Evolutionary conservation across 2,797 vertebrate genomes (phyloP).

Genomic region (Epinephelus coioides): DNA sequence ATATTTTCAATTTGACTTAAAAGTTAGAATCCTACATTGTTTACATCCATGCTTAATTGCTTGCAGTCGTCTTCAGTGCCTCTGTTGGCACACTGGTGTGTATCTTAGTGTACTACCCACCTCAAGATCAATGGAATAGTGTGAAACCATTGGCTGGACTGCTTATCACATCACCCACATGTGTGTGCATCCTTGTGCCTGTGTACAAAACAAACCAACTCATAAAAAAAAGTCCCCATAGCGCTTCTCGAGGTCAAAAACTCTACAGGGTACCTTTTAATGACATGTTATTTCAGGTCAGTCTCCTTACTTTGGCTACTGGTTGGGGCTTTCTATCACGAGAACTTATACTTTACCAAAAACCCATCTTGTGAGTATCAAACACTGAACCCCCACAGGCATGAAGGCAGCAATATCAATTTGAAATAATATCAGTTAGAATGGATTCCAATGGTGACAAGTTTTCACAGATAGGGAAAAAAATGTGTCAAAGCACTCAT

Average conservation of each 20-base stretch:
- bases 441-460: not conserved
- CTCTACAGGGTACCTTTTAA: conserved; percentile 1
- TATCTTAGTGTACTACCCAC: not conserved
- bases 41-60: not conserved
- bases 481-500: conserved; percentile 15
- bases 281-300: conserved; percentile 3
- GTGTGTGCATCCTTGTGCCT: not conserved
- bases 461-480: not conserved
- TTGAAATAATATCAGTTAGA: not conserved
- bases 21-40: not conserved
- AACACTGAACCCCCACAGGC: not conserved
- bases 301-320: not conserved
- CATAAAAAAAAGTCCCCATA: not conserved
- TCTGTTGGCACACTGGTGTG: conserved; percentile 10
- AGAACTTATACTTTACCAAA: not conserved
- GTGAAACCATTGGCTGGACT: not conserved
- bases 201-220: not conserved
- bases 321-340: not conserved
- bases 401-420: conserved; percentile 1
- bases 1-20: not conserved
- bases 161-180: not conserved
- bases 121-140: conserved; percentile 6
- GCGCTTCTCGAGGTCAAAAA: not conserved
- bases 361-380: conserved; percentile 5
- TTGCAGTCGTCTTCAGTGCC: not conserved